Conservation (phyloP, 2,113 vertebrate species). For the Microtus richardsoni region DNA sequence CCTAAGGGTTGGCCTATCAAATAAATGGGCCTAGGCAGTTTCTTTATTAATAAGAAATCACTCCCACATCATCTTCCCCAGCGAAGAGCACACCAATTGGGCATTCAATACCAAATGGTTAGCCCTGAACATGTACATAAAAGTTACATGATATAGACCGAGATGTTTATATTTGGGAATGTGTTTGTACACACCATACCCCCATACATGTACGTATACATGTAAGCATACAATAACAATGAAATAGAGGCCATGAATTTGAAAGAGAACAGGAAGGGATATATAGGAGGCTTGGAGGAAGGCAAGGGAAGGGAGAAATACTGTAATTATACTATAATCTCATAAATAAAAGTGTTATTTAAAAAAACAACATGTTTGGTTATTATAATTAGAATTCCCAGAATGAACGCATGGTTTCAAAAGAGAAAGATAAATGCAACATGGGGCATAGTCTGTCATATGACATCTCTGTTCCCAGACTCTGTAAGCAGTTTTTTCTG, state of each 20-base stretch:
- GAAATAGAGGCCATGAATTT: background rate
- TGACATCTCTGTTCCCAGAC: background rate
- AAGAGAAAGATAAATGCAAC: background rate
- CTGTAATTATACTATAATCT: background rate
- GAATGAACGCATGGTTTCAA: background rate
- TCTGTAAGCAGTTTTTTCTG: background rate
- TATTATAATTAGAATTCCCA: slow-evolving; percentile 1
- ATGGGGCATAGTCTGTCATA: background rate
- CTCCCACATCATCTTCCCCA: no score
- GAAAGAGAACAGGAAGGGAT: background rate
- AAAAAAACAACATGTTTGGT: background rate
- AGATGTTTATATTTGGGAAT: background rate
- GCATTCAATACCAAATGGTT: no score
- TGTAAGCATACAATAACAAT: background rate
- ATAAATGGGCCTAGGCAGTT: no score
- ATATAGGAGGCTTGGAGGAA: background rate
- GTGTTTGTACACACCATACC: background rate
- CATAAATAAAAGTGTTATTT: background rate
- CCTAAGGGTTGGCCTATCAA: no score
- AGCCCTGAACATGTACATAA: background rate
- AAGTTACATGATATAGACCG: no score
- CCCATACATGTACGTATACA: background rate
- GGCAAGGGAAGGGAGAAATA: background rate
- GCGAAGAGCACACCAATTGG: background rate
- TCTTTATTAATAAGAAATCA: no score